Percentiles rank a stretch among this genome's conserved stretches.
Evolutionary conservation across 2,888 invertebrate species (phyloP).

Genomic region (Hermaeophaga mercurialis): DNA sequence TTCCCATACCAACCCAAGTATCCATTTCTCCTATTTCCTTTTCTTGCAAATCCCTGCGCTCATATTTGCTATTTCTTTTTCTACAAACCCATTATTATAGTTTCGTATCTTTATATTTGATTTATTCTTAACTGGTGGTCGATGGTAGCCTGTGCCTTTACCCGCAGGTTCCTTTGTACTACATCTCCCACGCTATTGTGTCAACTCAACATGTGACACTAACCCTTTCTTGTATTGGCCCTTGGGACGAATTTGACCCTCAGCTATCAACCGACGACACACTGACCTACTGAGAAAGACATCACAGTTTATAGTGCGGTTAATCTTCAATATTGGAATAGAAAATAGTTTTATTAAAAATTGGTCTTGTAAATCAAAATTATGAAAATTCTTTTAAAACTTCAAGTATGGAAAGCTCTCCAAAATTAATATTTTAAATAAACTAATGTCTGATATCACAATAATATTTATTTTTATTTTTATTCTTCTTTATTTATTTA

Average conservation of each 20-base stretch:
- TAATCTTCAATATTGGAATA: no score
- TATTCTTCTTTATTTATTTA: no score
- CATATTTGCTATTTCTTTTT: constrained; percentile 2
- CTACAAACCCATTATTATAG: constrained; percentile 2
- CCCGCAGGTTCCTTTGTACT: constrained; percentile 30
- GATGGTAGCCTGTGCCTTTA: constrained; percentile 12
- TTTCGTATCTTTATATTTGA: constrained; percentile 1
- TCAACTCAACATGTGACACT: constrained; percentile 35
- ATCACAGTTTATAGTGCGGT: not conserved
- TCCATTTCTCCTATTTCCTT: not conserved
- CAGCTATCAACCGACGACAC: constrained; percentile 21
- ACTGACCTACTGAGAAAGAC: constrained; percentile 27
- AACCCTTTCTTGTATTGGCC: constrained; percentile 35
- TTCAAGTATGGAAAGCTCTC: no score
- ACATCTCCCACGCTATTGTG: constrained; percentile 44
- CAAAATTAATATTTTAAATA: no score
- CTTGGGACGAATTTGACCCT: constrained; percentile 18
- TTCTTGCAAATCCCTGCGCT: not conserved
- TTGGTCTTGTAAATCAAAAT: no score
- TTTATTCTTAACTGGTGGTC: constrained; percentile 19
- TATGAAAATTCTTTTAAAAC: no score
- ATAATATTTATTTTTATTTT: no score
- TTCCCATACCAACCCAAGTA: not conserved
- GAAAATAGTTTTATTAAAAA: no score
- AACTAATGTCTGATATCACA: no score